These are phyloP conservation scores for Apamea crenata DNA, from an alignment of 2,888 invertebrate genomes.

Conservation along the genomic window DNA sequence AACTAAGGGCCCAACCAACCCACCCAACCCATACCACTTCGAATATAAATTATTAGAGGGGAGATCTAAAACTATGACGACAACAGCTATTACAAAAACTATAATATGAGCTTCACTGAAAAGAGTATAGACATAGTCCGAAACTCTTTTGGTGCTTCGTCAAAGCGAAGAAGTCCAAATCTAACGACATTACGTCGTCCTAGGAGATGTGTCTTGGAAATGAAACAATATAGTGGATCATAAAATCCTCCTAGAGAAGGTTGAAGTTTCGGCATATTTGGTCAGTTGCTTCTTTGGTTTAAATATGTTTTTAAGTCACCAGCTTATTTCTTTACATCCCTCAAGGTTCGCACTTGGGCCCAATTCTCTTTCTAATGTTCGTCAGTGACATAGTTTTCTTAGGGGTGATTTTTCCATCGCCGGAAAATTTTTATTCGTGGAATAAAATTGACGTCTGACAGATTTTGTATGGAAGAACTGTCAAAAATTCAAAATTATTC, in stretches of 20 bases:
- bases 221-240: background rate
- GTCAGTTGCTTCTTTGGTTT: background rate
- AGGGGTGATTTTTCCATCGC: too few relatives aligned
- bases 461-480: too few relatives aligned
- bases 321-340: background rate
- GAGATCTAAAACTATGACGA: background rate
- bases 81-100: background rate
- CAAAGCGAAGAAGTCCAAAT: background rate
- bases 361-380: conserved; percentile 5
- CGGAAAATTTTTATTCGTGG: too few relatives aligned
- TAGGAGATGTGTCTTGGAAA: background rate
- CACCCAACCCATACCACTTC: too few relatives aligned
- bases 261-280: background rate
- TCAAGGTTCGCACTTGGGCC: background rate
- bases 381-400: conserved; percentile 6
- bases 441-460: too few relatives aligned
- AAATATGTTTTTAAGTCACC: background rate
- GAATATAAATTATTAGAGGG: background rate
- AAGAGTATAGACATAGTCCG: background rate
- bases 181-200: background rate
- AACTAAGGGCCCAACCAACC: too few relatives aligned
- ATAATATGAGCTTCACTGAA: background rate
- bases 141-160: background rate
- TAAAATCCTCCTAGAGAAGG: background rate
- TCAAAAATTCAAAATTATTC: too few relatives aligned